Percentiles rank a stretch among this genome's conserved stretches.
phyloP scores from a whole-genome alignment of 2,888 invertebrate genomes.

The Polydrusus cervinus region DNA sequence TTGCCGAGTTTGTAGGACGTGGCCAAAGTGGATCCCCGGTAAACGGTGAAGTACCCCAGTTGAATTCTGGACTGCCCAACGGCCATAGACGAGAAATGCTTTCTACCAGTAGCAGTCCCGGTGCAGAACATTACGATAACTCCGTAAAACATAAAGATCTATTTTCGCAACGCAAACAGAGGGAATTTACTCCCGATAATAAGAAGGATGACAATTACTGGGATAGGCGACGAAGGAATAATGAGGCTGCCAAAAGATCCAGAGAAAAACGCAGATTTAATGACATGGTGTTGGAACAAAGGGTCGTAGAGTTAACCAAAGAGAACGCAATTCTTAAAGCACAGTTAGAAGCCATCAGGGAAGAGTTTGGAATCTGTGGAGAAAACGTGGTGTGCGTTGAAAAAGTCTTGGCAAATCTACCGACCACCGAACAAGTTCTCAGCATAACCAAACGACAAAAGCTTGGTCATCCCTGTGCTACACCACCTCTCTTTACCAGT shows the following conservation, averaged over 20 bases:
- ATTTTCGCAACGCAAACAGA: constrained; percentile 92
- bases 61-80: constrained; percentile 75
- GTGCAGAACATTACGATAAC: constrained; percentile 71
- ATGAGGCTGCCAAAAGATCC: constrained; percentile 97
- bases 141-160: constrained; percentile 83
- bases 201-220: constrained; percentile 98
- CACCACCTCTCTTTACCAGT: constrained; percentile 74
- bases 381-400: constrained; percentile 91
- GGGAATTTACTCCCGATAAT: constrained; percentile 97
- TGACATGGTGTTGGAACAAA: constrained; percentile 96
- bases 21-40: constrained; percentile 82
- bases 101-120: constrained; percentile 68
- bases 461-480: constrained; percentile 69
- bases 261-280: constrained; percentile 97
- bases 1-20: constrained; percentile 89
- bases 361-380: constrained; percentile 93
- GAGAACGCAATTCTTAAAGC: constrained; percentile 96
- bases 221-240: constrained; percentile 96
- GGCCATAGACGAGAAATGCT: constrained; percentile 70
- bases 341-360: constrained; percentile 93
- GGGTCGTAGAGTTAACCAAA: constrained; percentile 94
- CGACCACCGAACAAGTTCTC: constrained; percentile 88
- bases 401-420: constrained; percentile 89
- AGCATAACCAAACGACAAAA: constrained; percentile 87
- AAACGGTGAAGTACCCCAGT: constrained; percentile 79